Conservation (phyloP, 2,888 invertebrate species). For the Catotricha subobsoleta region DNA sequence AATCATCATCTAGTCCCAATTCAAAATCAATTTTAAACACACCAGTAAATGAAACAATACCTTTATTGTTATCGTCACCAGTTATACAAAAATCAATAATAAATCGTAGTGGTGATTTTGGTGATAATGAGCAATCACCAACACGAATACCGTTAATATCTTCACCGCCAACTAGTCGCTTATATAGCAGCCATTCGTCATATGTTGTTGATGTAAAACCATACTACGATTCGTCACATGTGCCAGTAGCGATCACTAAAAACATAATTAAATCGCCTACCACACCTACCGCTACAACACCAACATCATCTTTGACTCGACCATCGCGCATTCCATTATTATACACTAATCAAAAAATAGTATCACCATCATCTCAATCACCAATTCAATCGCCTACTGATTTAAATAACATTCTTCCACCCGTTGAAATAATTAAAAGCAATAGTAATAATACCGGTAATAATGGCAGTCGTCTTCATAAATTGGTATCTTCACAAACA, state of each 20-base stretch:
- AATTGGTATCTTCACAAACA: too few relatives aligned
- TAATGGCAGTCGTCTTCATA: too few relatives aligned
- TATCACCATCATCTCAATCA: not conserved
- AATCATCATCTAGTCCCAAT: constrained; percentile 14
- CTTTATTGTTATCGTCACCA: constrained; percentile 8
- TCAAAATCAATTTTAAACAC: constrained; percentile 14
- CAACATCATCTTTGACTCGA: not conserved
- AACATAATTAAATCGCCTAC: constrained; percentile 4
- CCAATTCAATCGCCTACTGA: constrained; percentile 1
- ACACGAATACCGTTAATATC: not conserved
- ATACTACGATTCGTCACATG: constrained; percentile 1
- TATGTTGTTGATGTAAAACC: too few relatives aligned
- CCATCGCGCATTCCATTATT: constrained; percentile 1
- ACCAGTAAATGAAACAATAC: constrained; percentile 13
- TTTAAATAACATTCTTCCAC: not conserved
- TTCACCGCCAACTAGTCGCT: constrained; percentile 5
- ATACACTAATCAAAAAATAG: not conserved
- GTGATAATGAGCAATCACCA: not conserved
- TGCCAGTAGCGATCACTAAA: constrained; percentile 6
- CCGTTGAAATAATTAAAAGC: not conserved
- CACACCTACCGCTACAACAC: not conserved
- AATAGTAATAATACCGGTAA: constrained; percentile 1
- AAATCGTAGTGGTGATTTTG: too few relatives aligned
- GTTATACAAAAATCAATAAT: not conserved
- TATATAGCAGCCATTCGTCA: too few relatives aligned